Conservation (phyloP, 2,797 vertebrate genomes). For the Silurus lanzhouensis region DNA sequence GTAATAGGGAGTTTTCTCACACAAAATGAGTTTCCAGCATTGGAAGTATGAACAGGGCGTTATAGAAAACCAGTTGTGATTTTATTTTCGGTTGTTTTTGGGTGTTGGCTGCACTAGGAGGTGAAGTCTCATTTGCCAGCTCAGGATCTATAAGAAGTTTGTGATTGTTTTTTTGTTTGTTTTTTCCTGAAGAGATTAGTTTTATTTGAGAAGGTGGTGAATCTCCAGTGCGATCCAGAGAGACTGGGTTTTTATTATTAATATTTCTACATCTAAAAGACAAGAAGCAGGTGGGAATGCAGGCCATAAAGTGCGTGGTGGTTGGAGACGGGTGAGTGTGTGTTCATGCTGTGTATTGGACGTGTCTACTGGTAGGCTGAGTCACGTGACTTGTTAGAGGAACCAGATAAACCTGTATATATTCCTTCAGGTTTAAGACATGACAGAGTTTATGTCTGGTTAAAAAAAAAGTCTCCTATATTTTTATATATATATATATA, state of each 20-base stretch:
- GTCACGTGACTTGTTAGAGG: too few species aligned
- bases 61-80: neutral
- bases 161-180: too few species aligned
- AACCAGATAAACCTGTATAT: too few species aligned
- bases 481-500: too few species aligned
- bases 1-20: too few species aligned
- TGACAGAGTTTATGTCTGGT: too few species aligned
- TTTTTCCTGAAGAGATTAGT: too few species aligned
- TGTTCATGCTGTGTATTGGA: neutral
- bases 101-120: constrained; percentile 81
- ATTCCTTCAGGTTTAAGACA: too few species aligned
- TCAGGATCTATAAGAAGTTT: constrained; percentile 48
- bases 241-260: neutral
- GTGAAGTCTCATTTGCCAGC: constrained; percentile 36
- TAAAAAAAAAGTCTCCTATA: too few species aligned
- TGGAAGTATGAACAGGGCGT: neutral
- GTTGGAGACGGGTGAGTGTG: constrained; percentile 94
- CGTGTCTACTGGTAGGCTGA: too few species aligned
- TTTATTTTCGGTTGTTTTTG: constrained; percentile 62
- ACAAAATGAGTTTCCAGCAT: neutral
- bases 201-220: too few species aligned
- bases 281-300: constrained; percentile 73
- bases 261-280: constrained; percentile 19
- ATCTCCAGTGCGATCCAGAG: neutral
- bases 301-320: constrained; percentile 99